Evolutionary conservation across 2,888 invertebrate genomes (phyloP), one percentile per base, ranked within the genome.

Genomic region (Anoncus sp.): DNA sequence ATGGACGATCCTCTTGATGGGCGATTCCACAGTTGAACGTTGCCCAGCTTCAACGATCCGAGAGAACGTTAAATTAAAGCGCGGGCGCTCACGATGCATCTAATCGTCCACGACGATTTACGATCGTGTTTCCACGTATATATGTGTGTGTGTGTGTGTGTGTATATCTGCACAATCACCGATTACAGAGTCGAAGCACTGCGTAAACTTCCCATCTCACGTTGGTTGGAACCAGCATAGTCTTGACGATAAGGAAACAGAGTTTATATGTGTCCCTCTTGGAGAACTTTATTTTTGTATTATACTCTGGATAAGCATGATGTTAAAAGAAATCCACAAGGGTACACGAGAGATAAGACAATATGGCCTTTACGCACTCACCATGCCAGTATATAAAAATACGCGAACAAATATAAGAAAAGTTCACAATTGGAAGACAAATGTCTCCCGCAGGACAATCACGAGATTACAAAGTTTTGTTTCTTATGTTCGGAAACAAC

Each of bases 391-490:
- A n/a, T n/a, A n/a, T n/a, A n/a, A n/a, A n/a, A n/a, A n/a, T n/a
- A n/a, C n/a, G n/a, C n/a, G n/a, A n/a, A n/a, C 9, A 14, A 18
- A 45, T 14, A 43, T 40, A 53, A 20, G 6, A 38, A 51, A 16
- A 59, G 45, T 60, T 53, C 7, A 18, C 66, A 45, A 53, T 66
- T 45, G 38, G 71, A 10, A 60, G 66, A 66, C 27, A 53, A 22
- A 76, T 70, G 57, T 40, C 16, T 71, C 66, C 53, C 45, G 10
- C 40, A 53, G 66, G 47, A 53, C 71, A 71, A 76, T 76, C 71
- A 20, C 45, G 53, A 60, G 66, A 76, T 76, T 76, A 66, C 71
- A 60, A 76, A 76, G 76, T 76, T 76, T n/a, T 77, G 72, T 72
- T 72, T 67, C 27, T n/a, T n/a, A n/a, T n/a, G 27, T 53, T 55